Base-by-base conservation (phyloP, 1,140 invertebrate genomes). In the Polypedilum vanderplanki region DNA sequence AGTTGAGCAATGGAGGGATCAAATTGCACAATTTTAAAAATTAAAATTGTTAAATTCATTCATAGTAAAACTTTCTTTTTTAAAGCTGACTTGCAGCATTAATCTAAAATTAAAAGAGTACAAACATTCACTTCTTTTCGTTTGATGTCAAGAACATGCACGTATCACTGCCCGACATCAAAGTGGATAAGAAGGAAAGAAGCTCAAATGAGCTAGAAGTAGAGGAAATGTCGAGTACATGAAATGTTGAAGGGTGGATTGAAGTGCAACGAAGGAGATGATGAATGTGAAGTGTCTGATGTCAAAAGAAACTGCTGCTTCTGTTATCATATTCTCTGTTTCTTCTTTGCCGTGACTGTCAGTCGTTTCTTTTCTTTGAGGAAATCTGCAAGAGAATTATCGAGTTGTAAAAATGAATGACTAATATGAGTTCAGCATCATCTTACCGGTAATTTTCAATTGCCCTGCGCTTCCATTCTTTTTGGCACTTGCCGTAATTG, bases 281-380 rank as follows among this genome's bases (percentile, higher is more conserved):
- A 57, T 57, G 46, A 57, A 57, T 12, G 12, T 33, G 24, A 33
- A 33, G 24, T 33, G 24, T 33, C 24, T 33, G 24, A 33, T 33
- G 24, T 33, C 24, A 33, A 33, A 33, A 33, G 24, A 33, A 33
- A 5, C 24, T 33, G 5, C 24, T 33, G 5, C 24, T 33, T 8
- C 4, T 57, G 3, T 7, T 22, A 20, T 70, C 65, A 67, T 17
- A 18, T 18, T 67, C 65, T 17, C 17, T 67, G 65, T 70, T 70
- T 70, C 17, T 70, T 70, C 20, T 70, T 70, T 18, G 17, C 10
- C 17, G 65, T 20, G 9, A 70, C 65, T 22, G 65, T 70, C 17
- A 70, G 65, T 70, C 65, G 65, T 12, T 70, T 18, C 65, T 70
- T 70, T 70, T 70, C 65, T 70, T 70, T 70, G 17, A 70, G 65